Evolutionary conservation across 2,888 invertebrate genomes (phyloP).

Genomic region (Eupithecia pulchellata): DNA sequence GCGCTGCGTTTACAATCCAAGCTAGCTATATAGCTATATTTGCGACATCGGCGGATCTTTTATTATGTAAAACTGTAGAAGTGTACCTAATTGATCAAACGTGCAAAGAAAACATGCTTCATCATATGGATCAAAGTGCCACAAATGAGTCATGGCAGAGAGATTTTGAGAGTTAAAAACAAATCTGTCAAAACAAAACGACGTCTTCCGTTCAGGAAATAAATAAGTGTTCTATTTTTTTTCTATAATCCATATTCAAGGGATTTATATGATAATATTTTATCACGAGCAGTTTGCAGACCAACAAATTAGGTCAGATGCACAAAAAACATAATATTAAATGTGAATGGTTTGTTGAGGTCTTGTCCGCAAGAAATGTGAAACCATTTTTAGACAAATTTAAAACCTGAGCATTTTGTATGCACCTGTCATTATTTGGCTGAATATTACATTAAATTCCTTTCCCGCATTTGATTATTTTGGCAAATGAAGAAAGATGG

Average conservation of each 20-base stretch:
- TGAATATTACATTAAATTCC: slow-evolving; percentile 28
- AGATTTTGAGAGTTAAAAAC: slow-evolving; percentile 21
- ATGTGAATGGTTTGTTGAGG: background rate
- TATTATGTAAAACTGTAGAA: background rate
- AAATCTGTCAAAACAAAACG: slow-evolving; percentile 26
- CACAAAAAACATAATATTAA: background rate
- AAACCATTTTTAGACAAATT: background rate
- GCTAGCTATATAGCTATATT: background rate
- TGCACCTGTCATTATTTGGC: background rate
- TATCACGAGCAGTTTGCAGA: background rate
- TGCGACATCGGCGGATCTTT: background rate
- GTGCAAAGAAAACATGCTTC: background rate
- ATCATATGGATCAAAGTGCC: slow-evolving; percentile 9
- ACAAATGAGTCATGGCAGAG: slow-evolving; percentile 22
- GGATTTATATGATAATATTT: background rate
- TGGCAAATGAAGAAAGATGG: slow-evolving; percentile 43
- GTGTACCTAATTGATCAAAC: background rate
- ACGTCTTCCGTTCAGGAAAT: slow-evolving; percentile 23
- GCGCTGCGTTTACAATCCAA: background rate
- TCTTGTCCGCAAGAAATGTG: background rate
- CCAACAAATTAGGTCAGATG: background rate
- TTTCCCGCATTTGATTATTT: slow-evolving; percentile 36
- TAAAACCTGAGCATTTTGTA: background rate
- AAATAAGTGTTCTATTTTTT: slow-evolving; percentile 24
- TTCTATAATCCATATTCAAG: background rate